Conservation (phyloP, 2,797 vertebrate genomes). For the Coluber constrictor region DNA sequence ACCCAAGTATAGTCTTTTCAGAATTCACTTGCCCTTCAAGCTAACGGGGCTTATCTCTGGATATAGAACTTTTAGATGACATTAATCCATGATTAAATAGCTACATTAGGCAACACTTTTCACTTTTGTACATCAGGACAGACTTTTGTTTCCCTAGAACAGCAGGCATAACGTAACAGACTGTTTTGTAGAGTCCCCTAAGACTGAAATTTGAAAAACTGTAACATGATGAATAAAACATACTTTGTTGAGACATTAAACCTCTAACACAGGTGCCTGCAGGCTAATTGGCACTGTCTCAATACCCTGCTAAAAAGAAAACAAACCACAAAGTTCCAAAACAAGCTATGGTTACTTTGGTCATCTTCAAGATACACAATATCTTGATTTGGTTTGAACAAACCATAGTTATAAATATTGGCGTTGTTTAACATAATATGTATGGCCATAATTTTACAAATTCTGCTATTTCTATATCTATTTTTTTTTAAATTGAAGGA, state of each 20-base stretch:
- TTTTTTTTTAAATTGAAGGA: not conserved
- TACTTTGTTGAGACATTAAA: not conserved
- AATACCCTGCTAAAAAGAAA: not conserved
- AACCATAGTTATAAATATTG: not conserved
- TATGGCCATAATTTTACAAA: not conserved
- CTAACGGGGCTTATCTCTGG: not conserved
- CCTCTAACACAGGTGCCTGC: not conserved
- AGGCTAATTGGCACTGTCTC: not conserved
- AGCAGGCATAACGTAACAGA: not conserved
- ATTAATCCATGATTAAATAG: not conserved
- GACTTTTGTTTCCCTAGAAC: not conserved
- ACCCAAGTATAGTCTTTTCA: not conserved
- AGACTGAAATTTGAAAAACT: not conserved
- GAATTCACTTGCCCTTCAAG: not conserved
- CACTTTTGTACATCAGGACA: not conserved
- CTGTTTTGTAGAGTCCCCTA: not conserved
- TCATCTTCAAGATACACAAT: not conserved
- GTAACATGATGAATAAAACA: not conserved
- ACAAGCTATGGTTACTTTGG: not conserved
- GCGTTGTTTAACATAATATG: not conserved
- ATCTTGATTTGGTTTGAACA: not conserved
- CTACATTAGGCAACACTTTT: not conserved
- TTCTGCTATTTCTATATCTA: not conserved
- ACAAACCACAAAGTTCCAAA: not conserved
- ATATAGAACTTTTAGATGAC: not conserved